Evolutionary conservation across 1,140 invertebrate genomes (phyloP).

Genomic region (Oedothorax gibbosus): DNA sequence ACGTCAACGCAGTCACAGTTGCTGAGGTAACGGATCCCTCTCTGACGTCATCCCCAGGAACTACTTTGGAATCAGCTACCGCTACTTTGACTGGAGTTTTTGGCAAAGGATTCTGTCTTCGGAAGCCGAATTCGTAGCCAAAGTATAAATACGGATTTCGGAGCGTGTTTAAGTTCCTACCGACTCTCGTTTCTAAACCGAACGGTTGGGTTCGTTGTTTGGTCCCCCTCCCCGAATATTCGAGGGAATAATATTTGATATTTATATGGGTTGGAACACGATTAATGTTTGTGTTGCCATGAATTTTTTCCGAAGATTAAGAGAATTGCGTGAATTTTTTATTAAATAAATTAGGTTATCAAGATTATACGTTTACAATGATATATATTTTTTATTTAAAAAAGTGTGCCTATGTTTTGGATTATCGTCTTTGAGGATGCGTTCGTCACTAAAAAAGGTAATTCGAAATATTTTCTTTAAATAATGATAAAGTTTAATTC

Average conservation of each 20-base stretch:
- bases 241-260: conserved; percentile 15
- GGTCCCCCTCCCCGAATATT: background rate
- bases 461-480: conserved; percentile 42
- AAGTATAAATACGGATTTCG: conserved; percentile 50
- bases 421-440: conserved; percentile 41
- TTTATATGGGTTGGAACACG: conserved; percentile 44
- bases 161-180: conserved; percentile 32
- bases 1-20: conserved; percentile 41
- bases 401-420: conserved; percentile 44
- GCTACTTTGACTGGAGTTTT: conserved; percentile 36
- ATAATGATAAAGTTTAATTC: too few species aligned
- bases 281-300: conserved; percentile 25
- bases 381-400: background rate
- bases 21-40: conserved; percentile 33
- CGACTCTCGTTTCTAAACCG: conserved; percentile 4
- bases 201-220: conserved; percentile 4
- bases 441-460: conserved; percentile 33
- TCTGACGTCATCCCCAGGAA: conserved; percentile 29
- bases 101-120: conserved; percentile 11
- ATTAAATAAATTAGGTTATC: background rate
- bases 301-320: conserved; percentile 17
- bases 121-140: conserved; percentile 28
- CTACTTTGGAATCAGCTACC: conserved; percentile 26
- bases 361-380: background rate
- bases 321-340: conserved; percentile 33